phyloP scores from a whole-genome alignment of 2,797 vertebrate species.

The Bovichtus variegatus region DNA sequence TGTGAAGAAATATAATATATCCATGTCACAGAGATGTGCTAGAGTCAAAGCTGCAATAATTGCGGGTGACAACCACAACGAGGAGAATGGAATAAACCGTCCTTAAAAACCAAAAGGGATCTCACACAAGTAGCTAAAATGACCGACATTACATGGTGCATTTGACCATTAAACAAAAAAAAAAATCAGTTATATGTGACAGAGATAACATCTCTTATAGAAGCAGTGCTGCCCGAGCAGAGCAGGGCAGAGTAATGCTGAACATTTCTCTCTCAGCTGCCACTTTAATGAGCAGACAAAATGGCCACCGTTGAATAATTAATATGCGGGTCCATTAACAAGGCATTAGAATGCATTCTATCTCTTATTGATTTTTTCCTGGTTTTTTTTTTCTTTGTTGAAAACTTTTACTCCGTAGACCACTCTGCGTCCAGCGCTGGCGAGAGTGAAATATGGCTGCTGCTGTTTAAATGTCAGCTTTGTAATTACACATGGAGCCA shows the following conservation, averaged over 20 bases:
- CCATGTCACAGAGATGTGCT: neutral
- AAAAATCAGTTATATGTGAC: neutral
- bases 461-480: constrained; percentile 88
- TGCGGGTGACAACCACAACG: neutral
- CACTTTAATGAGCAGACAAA: constrained; percentile 89
- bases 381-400: constrained; percentile 56
- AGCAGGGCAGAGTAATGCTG: constrained; percentile 77
- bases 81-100: neutral
- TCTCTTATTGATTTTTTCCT: constrained; percentile 83
- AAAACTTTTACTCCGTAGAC: constrained; percentile 82
- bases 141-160: neutral
- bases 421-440: constrained; percentile 68
- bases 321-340: constrained; percentile 89
- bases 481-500: constrained; percentile 84
- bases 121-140: neutral
- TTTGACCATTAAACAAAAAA: constrained; percentile 16
- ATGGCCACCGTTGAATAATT: constrained; percentile 89
- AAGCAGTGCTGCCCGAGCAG: constrained; percentile 53
- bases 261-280: constrained; percentile 84
- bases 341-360: constrained; percentile 89
- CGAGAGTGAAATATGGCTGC: constrained; percentile 81
- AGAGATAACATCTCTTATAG: constrained; percentile 13
- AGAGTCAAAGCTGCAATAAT: neutral
- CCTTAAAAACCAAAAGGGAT: neutral
- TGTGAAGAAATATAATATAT: neutral